Percentiles rank a stretch among this genome's conserved stretches.
Conservation (phyloP, 2,797 vertebrate species). For the Mustela erminea region DNA sequence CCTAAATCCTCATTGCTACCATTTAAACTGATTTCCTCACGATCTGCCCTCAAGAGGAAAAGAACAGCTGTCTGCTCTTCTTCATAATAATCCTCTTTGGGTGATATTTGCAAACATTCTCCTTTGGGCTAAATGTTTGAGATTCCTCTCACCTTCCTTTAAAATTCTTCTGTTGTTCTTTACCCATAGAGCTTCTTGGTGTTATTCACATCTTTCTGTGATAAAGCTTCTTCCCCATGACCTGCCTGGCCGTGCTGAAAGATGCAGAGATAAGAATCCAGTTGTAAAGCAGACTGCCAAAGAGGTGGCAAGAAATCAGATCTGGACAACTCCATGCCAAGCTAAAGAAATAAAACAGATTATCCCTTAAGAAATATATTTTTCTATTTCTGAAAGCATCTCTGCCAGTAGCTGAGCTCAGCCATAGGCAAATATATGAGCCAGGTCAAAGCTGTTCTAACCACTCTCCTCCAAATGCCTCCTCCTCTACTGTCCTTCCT, state of each 20-base stretch:
- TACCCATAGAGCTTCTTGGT: not conserved
- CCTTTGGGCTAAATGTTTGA: not conserved
- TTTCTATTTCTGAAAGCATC: not conserved
- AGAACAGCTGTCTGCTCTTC: constrained; percentile 39
- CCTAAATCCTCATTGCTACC: not conserved
- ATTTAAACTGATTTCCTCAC: constrained; percentile 61
- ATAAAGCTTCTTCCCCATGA: not conserved
- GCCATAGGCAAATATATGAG: not conserved
- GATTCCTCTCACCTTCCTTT: constrained; percentile 59
- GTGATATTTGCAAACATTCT: not conserved
- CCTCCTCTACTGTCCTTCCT: not conserved
- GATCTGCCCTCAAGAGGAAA: constrained; percentile 24
- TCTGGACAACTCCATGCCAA: not conserved
- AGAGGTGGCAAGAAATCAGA: constrained; percentile 14
- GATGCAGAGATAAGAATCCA: not conserved
- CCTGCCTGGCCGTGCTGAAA: not conserved
- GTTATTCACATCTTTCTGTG: not conserved
- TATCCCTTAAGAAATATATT: not conserved
- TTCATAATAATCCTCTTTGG: not conserved
- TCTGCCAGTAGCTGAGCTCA: not conserved
- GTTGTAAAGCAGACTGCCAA: not conserved
- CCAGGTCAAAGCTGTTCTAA: not conserved
- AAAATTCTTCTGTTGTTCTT: not conserved
- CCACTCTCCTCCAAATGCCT: not conserved
- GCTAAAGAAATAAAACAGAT: constrained; percentile 36